Conservation (phyloP, 2,113 vertebrate species). For the Thinocorus orbignyianus region DNA sequence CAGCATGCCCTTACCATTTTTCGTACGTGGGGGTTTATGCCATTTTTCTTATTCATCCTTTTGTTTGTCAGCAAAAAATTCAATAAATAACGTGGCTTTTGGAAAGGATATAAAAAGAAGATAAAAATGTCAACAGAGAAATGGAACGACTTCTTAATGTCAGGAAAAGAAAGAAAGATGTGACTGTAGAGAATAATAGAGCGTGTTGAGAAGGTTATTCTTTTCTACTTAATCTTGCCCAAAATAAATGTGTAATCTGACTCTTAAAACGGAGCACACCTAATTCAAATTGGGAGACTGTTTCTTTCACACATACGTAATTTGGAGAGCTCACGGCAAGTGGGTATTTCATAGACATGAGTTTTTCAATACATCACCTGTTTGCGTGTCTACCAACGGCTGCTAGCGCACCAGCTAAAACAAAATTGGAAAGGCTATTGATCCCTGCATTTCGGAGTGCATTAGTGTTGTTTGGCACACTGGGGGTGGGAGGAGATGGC, state of each 20-base stretch:
- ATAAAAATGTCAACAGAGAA: conserved; percentile 24
- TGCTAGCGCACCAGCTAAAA: neutral
- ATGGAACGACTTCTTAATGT: neutral
- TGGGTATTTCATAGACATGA: neutral
- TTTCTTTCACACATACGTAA: conserved; percentile 33
- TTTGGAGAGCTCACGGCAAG: neutral
- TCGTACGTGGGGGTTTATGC: neutral
- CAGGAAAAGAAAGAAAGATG: neutral
- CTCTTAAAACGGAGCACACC: neutral
- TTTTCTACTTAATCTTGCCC: neutral
- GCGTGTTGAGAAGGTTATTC: neutral
- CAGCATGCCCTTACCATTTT: neutral
- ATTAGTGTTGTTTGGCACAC: neutral
- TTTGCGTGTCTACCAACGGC: neutral
- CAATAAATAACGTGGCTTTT: neutral
- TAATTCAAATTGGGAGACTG: neutral
- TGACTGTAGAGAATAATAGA: neutral
- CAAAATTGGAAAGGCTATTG: neutral
- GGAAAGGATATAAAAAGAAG: neutral
- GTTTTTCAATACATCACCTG: conserved; percentile 4
- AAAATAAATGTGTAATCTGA: neutral
- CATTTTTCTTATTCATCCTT: neutral
- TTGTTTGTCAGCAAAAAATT: conserved; percentile 10
- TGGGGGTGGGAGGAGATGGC: neutral
- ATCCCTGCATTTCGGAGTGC: neutral